phyloP scores from a whole-genome alignment of 2,797 vertebrate genomes.

The Gymnopithys bicolor region DNA sequence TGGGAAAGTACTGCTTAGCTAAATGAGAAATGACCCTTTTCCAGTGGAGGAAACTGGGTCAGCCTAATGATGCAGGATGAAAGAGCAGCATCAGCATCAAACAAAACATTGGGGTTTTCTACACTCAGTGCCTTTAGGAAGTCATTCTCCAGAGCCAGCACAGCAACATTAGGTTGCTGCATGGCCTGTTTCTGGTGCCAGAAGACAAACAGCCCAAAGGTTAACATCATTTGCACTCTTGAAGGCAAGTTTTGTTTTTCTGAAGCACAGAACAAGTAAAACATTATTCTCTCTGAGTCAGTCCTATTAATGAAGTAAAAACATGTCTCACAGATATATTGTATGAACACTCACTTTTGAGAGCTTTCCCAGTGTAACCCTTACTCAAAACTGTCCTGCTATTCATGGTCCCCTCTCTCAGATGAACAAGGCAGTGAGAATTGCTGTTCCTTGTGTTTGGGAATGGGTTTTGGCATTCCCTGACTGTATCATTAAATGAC shows the following conservation, averaged over 20 bases:
- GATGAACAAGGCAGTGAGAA: background rate
- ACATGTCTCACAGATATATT: background rate
- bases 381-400: background rate
- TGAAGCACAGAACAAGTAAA: background rate
- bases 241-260: constrained; percentile 1
- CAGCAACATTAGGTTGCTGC: background rate
- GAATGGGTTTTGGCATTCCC: background rate
- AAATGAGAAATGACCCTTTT: background rate
- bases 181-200: background rate
- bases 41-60: background rate
- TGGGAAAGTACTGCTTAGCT: background rate
- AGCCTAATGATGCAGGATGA: constrained; percentile 6
- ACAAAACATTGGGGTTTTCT: background rate
- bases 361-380: background rate
- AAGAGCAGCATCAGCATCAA: background rate
- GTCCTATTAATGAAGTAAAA: background rate
- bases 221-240: background rate
- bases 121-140: background rate
- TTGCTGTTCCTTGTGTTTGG: background rate
- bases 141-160: background rate
- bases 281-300: background rate
- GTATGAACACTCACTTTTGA: background rate
- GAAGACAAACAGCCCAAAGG: background rate
- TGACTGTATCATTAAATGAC: background rate
- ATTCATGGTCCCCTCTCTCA: background rate